Conservation (phyloP, 2,797 vertebrate genomes). For the Poeciliopsis turneri region DNA sequence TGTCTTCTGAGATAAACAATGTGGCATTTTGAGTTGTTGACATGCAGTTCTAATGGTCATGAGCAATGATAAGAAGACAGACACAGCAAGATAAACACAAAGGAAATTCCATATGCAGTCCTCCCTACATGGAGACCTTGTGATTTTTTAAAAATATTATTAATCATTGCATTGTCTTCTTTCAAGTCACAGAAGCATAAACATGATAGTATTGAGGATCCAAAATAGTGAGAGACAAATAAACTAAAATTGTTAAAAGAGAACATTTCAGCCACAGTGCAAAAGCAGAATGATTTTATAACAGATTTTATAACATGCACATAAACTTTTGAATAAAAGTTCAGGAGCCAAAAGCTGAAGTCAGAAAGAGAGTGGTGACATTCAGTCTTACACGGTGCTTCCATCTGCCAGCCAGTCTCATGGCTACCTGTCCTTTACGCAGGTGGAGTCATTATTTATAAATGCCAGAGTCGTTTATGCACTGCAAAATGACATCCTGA, state of each 20-base stretch:
- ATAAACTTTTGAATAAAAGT: slow-evolving; percentile 18
- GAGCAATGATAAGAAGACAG: slow-evolving; percentile 28
- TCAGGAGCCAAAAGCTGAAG: slow-evolving; percentile 17
- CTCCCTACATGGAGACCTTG: slow-evolving; percentile 1
- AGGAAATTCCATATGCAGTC: slow-evolving; percentile 16
- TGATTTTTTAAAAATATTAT: slow-evolving; percentile 10
- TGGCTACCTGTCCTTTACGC: slow-evolving; percentile 30
- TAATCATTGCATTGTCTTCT: slow-evolving; percentile 16
- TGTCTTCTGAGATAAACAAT: slow-evolving; percentile 23
- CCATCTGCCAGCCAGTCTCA: slow-evolving; percentile 28
- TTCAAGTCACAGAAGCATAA: slow-evolving; percentile 3
- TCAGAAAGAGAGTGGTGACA: slow-evolving; percentile 19
- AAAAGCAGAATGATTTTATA: slow-evolving; percentile 5
- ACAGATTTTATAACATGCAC: slow-evolving; percentile 5
- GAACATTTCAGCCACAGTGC: neutral
- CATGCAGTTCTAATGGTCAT: slow-evolving; percentile 20
- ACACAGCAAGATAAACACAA: slow-evolving; percentile 12
- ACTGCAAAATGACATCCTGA: slow-evolving; percentile 41
- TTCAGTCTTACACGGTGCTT: neutral
- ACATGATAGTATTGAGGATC: slow-evolving; percentile 8
- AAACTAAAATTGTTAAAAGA: slow-evolving; percentile 3
- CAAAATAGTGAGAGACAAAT: slow-evolving; percentile 7
- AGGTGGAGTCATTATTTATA: slow-evolving; percentile 46
- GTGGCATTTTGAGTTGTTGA: slow-evolving; percentile 16
- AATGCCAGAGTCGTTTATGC: slow-evolving; percentile 49